These are phyloP conservation scores for Oryzias dopingdopingensis DNA, from an alignment of 2,797 vertebrate genomes.

Conservation along the genomic window DNA sequence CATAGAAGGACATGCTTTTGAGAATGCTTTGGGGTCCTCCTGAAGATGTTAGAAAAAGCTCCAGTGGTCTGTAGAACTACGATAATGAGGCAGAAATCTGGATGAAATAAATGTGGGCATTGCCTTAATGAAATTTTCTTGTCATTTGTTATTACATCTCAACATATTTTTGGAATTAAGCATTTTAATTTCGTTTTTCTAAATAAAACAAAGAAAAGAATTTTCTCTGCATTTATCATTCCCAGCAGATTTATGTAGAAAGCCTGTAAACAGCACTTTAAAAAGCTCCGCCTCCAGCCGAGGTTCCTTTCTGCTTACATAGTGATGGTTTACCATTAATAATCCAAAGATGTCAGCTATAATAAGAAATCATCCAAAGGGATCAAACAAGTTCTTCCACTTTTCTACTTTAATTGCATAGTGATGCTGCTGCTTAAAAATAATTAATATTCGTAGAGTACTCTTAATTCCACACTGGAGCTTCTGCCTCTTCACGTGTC, in stretches of 20 bases:
- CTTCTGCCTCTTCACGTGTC: neutral
- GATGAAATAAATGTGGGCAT: no score
- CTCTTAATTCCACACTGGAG: neutral
- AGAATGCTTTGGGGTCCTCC: no score
- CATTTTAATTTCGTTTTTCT: neutral
- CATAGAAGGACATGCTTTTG: no score
- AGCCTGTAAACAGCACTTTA: neutral
- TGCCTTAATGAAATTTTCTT: no score
- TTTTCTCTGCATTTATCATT: no score
- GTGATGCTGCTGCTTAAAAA: neutral
- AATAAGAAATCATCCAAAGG: neutral
- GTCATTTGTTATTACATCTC: no score
- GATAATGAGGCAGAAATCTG: no score
- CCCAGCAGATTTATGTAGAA: neutral
- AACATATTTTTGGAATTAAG: no score
- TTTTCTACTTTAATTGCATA: neutral
- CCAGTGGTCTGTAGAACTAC: no score
- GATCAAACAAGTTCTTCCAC: neutral
- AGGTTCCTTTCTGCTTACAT: neutral
- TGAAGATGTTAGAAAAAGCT: no score
- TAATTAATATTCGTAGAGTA: neutral
- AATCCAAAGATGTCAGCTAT: neutral
- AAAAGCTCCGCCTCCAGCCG: neutral
- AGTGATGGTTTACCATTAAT: neutral
- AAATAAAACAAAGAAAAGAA: no score